Evolutionary conservation across 2,797 vertebrate species (phyloP).

Genomic region (Varecia variegata): DNA sequence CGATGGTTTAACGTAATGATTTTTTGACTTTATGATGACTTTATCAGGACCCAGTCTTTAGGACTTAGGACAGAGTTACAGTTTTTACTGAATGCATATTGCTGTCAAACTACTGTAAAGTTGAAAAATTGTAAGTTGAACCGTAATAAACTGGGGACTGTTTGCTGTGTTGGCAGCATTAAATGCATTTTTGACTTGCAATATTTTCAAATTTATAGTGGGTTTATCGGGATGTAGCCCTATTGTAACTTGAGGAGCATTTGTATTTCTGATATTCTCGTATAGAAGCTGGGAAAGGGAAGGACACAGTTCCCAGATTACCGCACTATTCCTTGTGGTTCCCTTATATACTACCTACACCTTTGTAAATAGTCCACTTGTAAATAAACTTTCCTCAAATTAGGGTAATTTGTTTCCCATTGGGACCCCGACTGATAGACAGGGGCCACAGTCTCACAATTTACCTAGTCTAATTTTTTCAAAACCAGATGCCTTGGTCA

Average conservation of each 20-base stretch:
- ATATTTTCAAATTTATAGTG: neutral
- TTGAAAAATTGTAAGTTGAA: neutral
- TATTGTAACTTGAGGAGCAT: neutral
- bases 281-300: neutral
- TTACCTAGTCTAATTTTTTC: neutral
- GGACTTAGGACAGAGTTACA: neutral
- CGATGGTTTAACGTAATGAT: neutral
- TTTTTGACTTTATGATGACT: too few species aligned
- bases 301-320: neutral
- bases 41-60: neutral
- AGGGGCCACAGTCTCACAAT: neutral
- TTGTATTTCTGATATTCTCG: neutral
- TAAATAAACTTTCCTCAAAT: neutral
- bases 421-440: neutral
- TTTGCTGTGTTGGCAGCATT: neutral
- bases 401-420: neutral
- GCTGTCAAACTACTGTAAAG: neutral
- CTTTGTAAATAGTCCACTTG: neutral
- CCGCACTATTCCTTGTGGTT: neutral
- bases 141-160: neutral
- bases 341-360: neutral
- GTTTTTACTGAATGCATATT: neutral
- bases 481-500: neutral
- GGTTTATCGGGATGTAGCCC: neutral
- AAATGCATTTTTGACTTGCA: neutral